phyloP scores from a whole-genome alignment of 2,113 vertebrate genomes.

The Podarcis muralis region DNA sequence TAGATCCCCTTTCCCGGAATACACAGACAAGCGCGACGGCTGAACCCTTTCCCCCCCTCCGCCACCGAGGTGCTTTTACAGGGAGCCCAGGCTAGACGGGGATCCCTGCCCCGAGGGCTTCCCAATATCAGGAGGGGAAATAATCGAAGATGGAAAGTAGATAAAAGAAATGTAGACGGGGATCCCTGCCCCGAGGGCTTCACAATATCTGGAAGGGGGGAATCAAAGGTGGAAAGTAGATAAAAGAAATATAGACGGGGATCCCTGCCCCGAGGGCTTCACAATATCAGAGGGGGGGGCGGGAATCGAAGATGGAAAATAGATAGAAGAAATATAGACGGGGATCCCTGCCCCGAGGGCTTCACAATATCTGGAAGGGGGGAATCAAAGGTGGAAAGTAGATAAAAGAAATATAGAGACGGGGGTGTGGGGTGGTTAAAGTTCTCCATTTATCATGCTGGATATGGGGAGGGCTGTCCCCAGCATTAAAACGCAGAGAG shows the following conservation, averaged over 20 bases:
- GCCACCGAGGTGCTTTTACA: background rate
- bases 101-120: background rate
- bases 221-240: too few species aligned
- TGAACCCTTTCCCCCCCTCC: background rate
- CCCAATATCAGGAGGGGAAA: background rate
- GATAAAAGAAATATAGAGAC: too few species aligned
- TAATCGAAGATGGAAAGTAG: too few species aligned
- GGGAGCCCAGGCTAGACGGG: background rate
- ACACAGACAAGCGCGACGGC: background rate
- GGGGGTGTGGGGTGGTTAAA: too few species aligned
- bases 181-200: too few species aligned
- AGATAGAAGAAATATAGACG: background rate
- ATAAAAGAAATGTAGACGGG: too few species aligned
- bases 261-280: background rate
- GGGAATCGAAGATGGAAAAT: too few species aligned
- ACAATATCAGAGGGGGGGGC: background rate
- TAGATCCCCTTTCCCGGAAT: background rate
- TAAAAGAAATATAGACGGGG: background rate
- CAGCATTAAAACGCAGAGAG: background rate
- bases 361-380: too few species aligned
- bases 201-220: too few species aligned
- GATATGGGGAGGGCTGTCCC: too few species aligned
- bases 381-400: too few species aligned
- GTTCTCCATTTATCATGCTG: background rate
- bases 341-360: background rate